Evolutionary conservation across 2,888 invertebrate species (phyloP), one percentile per base, ranked within the genome.

Genomic region (Leuctra nigra): DNA sequence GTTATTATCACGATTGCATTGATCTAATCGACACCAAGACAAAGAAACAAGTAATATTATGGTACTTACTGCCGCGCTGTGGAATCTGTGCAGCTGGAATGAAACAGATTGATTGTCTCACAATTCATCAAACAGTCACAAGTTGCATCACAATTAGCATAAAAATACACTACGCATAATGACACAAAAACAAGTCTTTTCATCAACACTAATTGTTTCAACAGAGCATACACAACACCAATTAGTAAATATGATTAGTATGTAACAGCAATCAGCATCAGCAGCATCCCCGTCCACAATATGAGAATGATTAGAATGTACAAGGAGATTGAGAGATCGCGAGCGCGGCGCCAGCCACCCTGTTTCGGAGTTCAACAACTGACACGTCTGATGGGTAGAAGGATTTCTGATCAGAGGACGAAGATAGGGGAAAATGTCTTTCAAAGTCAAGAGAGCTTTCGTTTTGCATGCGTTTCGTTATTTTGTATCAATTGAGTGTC

Each of bases 61-160:
- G 61, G 73, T 82, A 87, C 88, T 87, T 78, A 88, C 88, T 87
- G 84, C 86, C 87, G 81, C 87, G 86, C 80, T 87, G 87, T 72
- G 87, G 87, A 73, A 88, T 87, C 84, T 88, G 87, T 75, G 87
- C 87, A 83, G 87, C 87, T 87, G 84, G 67, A 86, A 83, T 79
- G 80, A 78, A 78, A 73, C 77, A 73, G 74, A 71, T 70, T 67
- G 39, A 39, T 47, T 54, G 58, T 41, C 53, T 54, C 38, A 39
- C 38, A 54, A 18, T 39, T 4, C 13, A 4, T 44, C n/a, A 22
- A 20, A 69, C 67, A 66, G 60, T 62, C 58, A 56, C 16, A 47
- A 11, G 7, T 38, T 24, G 52, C 53, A 53, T 53, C 38, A 56
- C 33, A 44, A 52, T 14, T 52, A 38, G 44, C n/a, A n/a, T n/a